Evolutionary conservation across 37 sponge, comb jelly and placozoan genomes (phyloP).

Genomic region (Amphimedon queenslandica): DNA sequence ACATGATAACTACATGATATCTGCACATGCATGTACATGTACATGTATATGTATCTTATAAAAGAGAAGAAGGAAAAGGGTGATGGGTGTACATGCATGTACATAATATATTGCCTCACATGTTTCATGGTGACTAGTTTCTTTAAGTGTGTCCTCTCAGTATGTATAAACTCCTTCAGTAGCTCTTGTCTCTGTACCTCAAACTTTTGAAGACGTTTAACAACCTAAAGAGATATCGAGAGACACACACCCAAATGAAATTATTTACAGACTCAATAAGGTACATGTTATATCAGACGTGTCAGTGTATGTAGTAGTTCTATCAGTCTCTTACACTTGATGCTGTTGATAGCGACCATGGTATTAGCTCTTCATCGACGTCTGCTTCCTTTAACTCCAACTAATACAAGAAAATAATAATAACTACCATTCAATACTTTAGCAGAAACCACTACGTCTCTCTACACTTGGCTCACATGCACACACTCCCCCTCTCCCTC

Average conservation of each 20-base stretch:
- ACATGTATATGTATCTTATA: neutral
- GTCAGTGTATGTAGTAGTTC: slow-evolving; percentile 13
- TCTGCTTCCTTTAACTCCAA: slow-evolving; percentile 50
- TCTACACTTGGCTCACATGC: neutral
- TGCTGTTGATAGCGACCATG: slow-evolving; percentile 27
- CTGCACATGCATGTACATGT: neutral
- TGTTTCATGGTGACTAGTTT: slow-evolving; percentile 79
- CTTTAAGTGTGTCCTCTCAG: slow-evolving; percentile 78
- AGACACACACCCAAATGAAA: neutral
- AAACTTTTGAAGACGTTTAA: slow-evolving; percentile 31
- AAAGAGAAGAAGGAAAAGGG: neutral
- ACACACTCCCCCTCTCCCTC: neutral
- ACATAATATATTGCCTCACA: slow-evolving; percentile 39
- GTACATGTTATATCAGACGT: slow-evolving; percentile 14
- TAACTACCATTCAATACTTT: neutral
- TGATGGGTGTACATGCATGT: neutral
- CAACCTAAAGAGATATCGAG: slow-evolving; percentile 12
- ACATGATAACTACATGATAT: neutral
- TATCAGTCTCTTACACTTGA: neutral
- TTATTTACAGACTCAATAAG: neutral
- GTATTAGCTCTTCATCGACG: slow-evolving; percentile 41
- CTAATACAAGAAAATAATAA: neutral
- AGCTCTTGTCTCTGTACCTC: slow-evolving; percentile 71
- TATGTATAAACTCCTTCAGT: slow-evolving; percentile 76
- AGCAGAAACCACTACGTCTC: neutral